Evolutionary conservation across 2,888 invertebrate species (phyloP).

Genomic region (Ochropleura plecta): DNA sequence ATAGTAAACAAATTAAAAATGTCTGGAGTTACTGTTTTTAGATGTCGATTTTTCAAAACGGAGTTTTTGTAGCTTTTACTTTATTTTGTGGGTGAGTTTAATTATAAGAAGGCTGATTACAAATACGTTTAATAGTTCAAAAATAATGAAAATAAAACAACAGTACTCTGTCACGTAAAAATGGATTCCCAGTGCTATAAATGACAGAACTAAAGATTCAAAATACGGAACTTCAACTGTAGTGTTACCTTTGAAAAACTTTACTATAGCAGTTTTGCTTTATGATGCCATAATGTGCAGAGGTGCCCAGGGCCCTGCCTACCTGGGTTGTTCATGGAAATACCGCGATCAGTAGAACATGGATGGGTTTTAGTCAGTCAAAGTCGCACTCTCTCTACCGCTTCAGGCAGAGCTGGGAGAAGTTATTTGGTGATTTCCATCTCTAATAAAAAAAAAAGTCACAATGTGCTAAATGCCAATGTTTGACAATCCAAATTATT

Average conservation of each 20-base stretch:
- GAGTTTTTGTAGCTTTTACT: neutral
- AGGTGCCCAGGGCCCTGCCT: no score
- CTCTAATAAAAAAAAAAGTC: no score
- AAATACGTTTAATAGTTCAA: no score
- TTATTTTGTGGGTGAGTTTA: neutral
- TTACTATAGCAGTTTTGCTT: neutral
- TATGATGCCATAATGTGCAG: neutral
- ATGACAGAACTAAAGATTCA: neutral
- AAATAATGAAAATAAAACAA: no score
- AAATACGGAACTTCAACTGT: neutral
- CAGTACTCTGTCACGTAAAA: no score
- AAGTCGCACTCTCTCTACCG: no score
- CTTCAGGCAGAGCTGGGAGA: no score
- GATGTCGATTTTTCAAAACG: conserved; percentile 2
- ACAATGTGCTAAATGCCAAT: neutral
- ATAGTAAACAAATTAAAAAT: conserved; percentile 63
- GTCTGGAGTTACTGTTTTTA: conserved; percentile 10
- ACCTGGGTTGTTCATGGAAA: no score
- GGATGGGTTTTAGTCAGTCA: no score
- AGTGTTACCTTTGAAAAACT: neutral
- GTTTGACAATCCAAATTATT: neutral
- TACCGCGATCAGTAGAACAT: no score
- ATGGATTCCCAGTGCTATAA: no score
- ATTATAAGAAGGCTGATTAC: neutral
- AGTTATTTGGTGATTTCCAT: no score